phyloP scores from a whole-genome alignment of 1,140 invertebrate species.

The Musca domestica region DNA sequence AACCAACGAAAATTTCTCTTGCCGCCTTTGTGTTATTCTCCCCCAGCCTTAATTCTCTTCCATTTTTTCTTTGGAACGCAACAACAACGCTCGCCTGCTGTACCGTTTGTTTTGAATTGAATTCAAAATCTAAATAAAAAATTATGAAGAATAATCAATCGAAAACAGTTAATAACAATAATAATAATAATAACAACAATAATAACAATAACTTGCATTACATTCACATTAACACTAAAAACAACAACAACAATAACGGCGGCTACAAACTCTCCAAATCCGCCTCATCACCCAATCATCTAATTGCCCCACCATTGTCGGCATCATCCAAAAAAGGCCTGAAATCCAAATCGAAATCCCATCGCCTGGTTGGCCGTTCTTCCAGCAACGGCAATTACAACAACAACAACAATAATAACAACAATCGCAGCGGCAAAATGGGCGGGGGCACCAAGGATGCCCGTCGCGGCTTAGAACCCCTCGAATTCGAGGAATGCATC shows the following conservation, averaged over 20 bases:
- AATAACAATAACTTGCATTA: constrained; percentile 34
- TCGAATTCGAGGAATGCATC: constrained; percentile 96
- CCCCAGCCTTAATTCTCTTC: not conserved
- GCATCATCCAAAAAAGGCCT: constrained; percentile 28
- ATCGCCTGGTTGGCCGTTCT: constrained; percentile 4
- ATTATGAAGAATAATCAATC: constrained; percentile 33
- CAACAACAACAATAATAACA: constrained; percentile 26
- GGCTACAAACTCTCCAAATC: constrained; percentile 24
- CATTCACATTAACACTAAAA: constrained; percentile 31
- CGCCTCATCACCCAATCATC: not conserved
- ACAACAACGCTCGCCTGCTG: not conserved
- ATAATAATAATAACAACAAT: constrained; percentile 34
- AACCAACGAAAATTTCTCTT: not conserved
- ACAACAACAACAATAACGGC: constrained; percentile 26
- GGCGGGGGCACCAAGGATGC: constrained; percentile 51
- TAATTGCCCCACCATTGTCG: constrained; percentile 20
- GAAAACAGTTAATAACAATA: constrained; percentile 32
- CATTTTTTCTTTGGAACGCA: not conserved
- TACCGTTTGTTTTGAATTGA: not conserved
- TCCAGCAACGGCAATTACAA: constrained; percentile 11
- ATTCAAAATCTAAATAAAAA: constrained; percentile 14
- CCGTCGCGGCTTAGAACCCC: constrained; percentile 80
- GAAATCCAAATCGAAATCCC: constrained; percentile 21
- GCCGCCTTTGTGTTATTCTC: not conserved
- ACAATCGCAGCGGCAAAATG: constrained; percentile 16